These are phyloP conservation scores for Sarcoramphus papa DNA, from an alignment of 2,797 vertebrate genomes.

Conservation along the genomic window DNA sequence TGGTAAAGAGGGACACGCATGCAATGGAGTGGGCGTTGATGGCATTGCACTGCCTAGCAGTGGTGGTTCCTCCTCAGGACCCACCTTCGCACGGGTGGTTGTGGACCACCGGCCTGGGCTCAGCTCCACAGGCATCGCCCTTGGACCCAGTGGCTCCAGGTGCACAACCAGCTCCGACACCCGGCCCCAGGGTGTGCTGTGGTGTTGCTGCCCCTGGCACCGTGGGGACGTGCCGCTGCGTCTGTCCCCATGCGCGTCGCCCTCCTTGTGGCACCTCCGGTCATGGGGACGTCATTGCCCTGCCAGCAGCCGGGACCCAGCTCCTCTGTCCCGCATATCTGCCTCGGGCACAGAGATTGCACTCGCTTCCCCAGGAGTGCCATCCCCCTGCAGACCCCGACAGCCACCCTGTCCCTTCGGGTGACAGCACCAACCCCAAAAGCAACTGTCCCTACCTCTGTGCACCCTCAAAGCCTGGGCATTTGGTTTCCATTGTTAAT, in stretches of 20 bases:
- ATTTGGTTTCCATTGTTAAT: not conserved
- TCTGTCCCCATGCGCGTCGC: accelerated
- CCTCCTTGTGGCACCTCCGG: not conserved
- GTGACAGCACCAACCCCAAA: accelerated
- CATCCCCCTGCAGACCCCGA: accelerated
- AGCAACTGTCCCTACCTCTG: accelerated
- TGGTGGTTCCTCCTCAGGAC: not conserved
- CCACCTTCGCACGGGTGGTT: accelerated
- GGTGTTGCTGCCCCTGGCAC: not conserved
- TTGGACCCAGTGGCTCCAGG: not conserved
- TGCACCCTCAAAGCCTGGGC: not conserved
- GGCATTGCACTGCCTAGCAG: not conserved
- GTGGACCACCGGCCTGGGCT: not conserved
- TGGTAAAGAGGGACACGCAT: not conserved
- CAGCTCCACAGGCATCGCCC: not conserved
- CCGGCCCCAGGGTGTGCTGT: too few relatives aligned
- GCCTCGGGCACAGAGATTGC: not conserved
- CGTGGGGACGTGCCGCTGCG: too few relatives aligned
- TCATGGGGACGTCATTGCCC: not conserved
- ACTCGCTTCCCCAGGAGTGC: not conserved
- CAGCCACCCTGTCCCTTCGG: accelerated
- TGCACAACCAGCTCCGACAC: not conserved
- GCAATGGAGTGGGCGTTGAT: too few relatives aligned
- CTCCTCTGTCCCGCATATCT: not conserved
- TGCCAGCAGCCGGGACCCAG: not conserved